Base-by-base conservation (phyloP, 2,113 vertebrate genomes). In the Plestiodon gilberti region DNA sequence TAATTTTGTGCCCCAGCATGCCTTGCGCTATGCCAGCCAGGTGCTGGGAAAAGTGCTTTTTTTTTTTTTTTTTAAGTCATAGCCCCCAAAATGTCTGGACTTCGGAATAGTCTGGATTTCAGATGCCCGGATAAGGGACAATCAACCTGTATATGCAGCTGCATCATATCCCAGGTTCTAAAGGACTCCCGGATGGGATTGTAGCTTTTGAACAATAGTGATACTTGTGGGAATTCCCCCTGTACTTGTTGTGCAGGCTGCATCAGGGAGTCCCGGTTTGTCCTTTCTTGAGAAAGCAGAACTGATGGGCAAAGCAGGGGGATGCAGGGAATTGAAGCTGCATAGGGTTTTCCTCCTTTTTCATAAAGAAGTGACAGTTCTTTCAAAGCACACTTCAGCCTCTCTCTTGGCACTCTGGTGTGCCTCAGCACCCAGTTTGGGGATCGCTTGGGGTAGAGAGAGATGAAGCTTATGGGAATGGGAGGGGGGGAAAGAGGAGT, bases 401-500 rank as follows among this genome's bases (percentile, higher is more conserved):
- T 55, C 30, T 69, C 13, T 33, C 0, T 7, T 2, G 4, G 25
- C 25, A 33, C 8, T 1, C 30, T 33, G 7, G 20, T 17, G n/a
- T 38, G n/a, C 7, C 23, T 33, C 18, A 40, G 14, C 15, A 20
- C 17, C n/a, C 48, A 1, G 3, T 28, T 13, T 52, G 64, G 40
- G 43, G 23, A 55, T 38, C 57, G 33, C 15, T 38, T 48, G 33
- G 43, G 25, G 48, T 8, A 25, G 22, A 67, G 55, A 25, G 23
- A 59, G 7, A 9, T 40, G 61, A 13, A 23, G 11, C 10, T 40
- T 6, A 23, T 38, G 33, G 64, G 6, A 30, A 30, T 7, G 20
- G 7, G n/a, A n/a, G n/a, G n/a, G n/a, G n/a, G 18, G 10, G 35
- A 3, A 6, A 6, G 1, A 6, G 17, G 3, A 17, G 2, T 3